These are phyloP conservation scores for Steinernema scapterisci DNA, from an alignment of 2,888 invertebrate genomes.

Conservation along the genomic window DNA sequence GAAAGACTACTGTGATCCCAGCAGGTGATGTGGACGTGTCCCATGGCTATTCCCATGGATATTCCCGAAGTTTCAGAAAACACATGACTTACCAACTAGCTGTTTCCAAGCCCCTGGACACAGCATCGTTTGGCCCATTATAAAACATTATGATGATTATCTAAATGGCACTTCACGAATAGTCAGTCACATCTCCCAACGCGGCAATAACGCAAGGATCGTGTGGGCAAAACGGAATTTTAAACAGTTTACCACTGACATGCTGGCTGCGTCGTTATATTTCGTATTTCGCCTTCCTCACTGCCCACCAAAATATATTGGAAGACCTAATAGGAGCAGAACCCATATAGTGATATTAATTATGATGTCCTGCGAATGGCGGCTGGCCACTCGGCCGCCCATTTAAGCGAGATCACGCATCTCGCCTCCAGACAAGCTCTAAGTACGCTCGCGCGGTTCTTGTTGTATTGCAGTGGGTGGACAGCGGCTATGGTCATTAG, in stretches of 20 bases:
- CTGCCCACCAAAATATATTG: too few relatives aligned
- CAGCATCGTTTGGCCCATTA: background rate
- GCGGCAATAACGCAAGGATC: background rate
- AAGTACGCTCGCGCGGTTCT: background rate
- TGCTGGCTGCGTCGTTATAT: too few relatives aligned
- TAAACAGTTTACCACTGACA: too few relatives aligned
- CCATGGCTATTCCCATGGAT: too few relatives aligned
- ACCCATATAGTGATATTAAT: background rate
- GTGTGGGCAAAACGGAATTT: too few relatives aligned
- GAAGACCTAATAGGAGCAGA: background rate
- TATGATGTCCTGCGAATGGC: background rate
- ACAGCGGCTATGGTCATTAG: slow-evolving; percentile 13
- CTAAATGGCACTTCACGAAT: background rate
- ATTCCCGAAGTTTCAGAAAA: too few relatives aligned
- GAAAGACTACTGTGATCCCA: too few relatives aligned
- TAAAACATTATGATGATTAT: slow-evolving; percentile 11
- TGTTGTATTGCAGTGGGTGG: background rate
- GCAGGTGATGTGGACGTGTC: too few relatives aligned
- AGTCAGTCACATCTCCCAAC: background rate
- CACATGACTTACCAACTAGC: background rate
- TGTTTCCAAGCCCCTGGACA: background rate
- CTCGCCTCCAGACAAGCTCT: background rate
- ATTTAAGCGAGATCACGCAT: background rate
- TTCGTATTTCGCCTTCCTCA: too few relatives aligned
- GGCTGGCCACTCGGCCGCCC: background rate